These are phyloP conservation scores for Misgurnus anguillicaudatus DNA, from an alignment of 2,113 vertebrate genomes.

Conservation along the genomic window DNA sequence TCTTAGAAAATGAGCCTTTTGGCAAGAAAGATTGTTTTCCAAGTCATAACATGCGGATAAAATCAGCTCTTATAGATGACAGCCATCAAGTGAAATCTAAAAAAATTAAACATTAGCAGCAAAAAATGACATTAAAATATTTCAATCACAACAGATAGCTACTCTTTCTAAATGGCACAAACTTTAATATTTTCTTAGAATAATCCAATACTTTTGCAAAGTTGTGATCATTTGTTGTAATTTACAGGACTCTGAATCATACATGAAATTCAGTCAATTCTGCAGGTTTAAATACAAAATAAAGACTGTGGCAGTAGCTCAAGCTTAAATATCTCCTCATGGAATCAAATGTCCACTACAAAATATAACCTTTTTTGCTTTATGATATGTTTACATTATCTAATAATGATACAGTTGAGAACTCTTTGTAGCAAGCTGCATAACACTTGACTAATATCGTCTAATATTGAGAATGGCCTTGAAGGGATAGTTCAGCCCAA, in stretches of 20 bases:
- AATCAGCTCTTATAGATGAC: background rate
- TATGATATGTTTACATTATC: background rate
- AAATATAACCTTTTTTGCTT: background rate
- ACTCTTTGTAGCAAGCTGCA: background rate
- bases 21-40: conserved; percentile 16
- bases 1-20: conserved; percentile 34
- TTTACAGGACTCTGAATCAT: background rate
- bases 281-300: background rate
- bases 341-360: background rate
- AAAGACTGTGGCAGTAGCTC: background rate
- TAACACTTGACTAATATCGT: background rate
- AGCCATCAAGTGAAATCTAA: too few relatives aligned
- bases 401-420: background rate
- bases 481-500: too few relatives aligned
- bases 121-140: background rate
- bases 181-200: background rate
- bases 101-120: conserved; percentile 41
- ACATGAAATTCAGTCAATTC: background rate
- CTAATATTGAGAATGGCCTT: background rate
- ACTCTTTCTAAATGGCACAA: background rate
- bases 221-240: background rate
- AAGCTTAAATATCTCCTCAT: background rate
- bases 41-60: conserved; percentile 35
- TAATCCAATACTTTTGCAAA: background rate
- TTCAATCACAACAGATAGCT: background rate